Evolutionary conservation across 2,113 vertebrate genomes (phyloP), one percentile per base, ranked within the genome.

Genomic region (Xiphorhynchus elegans): DNA sequence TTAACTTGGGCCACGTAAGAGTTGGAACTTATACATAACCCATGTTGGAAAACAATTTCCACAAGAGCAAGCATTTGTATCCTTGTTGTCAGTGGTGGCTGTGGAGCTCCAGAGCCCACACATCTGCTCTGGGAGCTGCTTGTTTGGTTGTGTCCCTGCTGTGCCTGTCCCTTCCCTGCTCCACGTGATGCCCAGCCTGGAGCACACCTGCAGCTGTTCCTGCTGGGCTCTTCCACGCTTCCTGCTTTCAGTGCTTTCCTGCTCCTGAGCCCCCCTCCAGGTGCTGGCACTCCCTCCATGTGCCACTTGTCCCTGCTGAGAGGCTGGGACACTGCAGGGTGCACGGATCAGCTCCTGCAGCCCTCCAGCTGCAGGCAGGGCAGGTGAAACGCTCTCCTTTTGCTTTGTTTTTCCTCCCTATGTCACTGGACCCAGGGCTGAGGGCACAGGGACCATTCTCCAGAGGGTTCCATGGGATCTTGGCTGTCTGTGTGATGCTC

Each of bases 1-100:
- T 90, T 84, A 96, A 93, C 94, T 86, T 92, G 86, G 85, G 74
- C 74, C 84, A 56, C 10, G 2, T 86, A 93, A 64, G 76, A 90
- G 93, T 90, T 93, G 93, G 92, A 68, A 94, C 90, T 88, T 90
- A 58, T 94, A 77, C 87, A 62, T 93, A 90, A 92, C 87, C 49
- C 37, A 6, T 67, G 74, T 93, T 91, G 91, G 64, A 73, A 84
- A 97, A 87, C 94, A 84, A 3, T 78, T 82, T 78, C 75, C 91
- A 28, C 73, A 44, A 78, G 87, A 84, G 24, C 80, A 6, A 7
- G 17, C 58, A 33, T 95, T 94, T 75, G 77, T 74, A n/a, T 90
- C 81, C 55, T 39, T 23, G 46, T 28, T 89, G 64, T 91, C 60
- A 2, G 53, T 52, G 67, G n/a, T 33, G 84, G 87, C 87, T 87